A percentile compares a stretch with the other conserved stretches of the same genome.
These are phyloP conservation scores for Amblyornis subalaris DNA, from an alignment of 2,113 vertebrate genomes.

Conservation along the genomic window DNA sequence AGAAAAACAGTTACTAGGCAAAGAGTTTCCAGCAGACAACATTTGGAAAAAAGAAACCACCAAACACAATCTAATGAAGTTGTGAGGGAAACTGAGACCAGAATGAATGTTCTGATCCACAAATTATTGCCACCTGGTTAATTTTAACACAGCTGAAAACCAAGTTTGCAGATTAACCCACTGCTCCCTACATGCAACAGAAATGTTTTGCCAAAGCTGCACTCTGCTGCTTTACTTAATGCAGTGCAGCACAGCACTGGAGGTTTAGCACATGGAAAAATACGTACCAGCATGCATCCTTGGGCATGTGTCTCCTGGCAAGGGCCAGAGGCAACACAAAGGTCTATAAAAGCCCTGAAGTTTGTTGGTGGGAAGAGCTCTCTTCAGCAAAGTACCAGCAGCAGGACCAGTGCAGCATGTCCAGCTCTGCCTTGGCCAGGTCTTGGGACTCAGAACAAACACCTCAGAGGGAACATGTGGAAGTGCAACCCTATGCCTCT, in stretches of 20 bases:
- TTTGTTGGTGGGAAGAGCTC: neutral
- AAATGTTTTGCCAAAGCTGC: neutral
- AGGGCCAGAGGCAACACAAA: neutral
- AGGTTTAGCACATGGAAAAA: neutral
- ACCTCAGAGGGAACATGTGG: accelerated
- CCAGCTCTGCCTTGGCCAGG: neutral
- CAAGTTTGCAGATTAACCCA: neutral
- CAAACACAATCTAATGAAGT: neutral
- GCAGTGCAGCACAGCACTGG: neutral
- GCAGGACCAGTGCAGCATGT: neutral
- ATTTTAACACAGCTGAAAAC: neutral
- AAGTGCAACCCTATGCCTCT: neutral
- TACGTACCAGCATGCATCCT: neutral
- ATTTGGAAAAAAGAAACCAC: neutral
- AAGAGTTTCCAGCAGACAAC: neutral
- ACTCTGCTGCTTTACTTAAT: neutral
- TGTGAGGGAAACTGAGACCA: neutral
- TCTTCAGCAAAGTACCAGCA: neutral
- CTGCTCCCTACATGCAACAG: neutral
- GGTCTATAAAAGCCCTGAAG: neutral
- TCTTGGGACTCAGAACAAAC: neutral
- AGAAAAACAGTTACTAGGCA: neutral
- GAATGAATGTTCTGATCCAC: neutral
- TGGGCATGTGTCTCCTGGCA: neutral
- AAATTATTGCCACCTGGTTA: neutral